phyloP scores from a whole-genome alignment of 2,888 invertebrate species.

The Venusia cambrica region DNA sequence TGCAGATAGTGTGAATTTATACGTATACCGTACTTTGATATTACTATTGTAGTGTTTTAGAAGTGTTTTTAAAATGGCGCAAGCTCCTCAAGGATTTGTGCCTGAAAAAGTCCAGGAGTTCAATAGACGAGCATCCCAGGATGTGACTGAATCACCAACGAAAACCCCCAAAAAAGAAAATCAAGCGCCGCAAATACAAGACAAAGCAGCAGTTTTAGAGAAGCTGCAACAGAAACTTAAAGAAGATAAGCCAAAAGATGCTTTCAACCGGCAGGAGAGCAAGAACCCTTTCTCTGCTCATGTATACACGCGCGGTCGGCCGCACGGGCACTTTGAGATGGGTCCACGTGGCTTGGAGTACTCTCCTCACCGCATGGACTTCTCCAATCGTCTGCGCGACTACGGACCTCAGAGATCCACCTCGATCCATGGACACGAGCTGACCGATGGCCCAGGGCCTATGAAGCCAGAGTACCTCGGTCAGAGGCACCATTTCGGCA shows the following conservation, averaged over 20 bases:
- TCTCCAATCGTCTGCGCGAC: conserved; percentile 63
- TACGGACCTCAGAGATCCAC: conserved; percentile 71
- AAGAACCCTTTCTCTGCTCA: conserved; percentile 73
- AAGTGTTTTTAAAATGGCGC: conserved; percentile 63
- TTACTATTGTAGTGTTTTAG: conserved; percentile 55
- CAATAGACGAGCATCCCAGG: conserved; percentile 66
- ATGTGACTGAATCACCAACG: conserved; percentile 52
- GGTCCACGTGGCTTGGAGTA: conserved; percentile 72
- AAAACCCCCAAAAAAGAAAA: conserved; percentile 57
- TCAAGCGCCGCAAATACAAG: too few relatives aligned
- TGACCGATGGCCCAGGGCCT: conserved; percentile 56
- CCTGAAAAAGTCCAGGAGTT: conserved; percentile 72
- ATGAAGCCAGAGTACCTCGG: conserved; percentile 66
- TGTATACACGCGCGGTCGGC: conserved; percentile 54
- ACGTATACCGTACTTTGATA: conserved; percentile 32
- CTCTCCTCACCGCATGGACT: conserved; percentile 69
- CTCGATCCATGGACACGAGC: conserved; percentile 72
- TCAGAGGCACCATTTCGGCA: conserved; percentile 63
- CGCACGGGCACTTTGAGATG: conserved; percentile 74
- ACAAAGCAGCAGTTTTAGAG: conserved; percentile 40
- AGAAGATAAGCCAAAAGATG: conserved; percentile 50
- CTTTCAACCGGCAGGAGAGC: conserved; percentile 50
- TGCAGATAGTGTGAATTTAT: conserved; percentile 31
- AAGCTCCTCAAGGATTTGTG: conserved; percentile 67
- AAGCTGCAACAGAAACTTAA: conserved; percentile 40